Evolutionary conservation across 2,888 invertebrate species (phyloP).

Genomic region (Apotomis turbidana): DNA sequence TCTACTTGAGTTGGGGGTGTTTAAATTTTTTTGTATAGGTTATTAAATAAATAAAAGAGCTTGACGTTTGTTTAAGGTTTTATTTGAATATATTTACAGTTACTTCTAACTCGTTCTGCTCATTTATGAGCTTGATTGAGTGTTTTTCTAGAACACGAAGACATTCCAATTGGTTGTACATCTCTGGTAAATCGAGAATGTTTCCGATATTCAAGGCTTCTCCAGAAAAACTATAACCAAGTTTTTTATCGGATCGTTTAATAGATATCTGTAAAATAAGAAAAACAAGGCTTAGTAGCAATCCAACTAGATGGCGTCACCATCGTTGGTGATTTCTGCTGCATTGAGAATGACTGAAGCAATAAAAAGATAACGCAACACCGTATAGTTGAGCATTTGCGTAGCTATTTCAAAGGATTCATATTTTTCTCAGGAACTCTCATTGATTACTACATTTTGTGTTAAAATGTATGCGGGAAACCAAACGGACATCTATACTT

Average conservation of each 20-base stretch:
- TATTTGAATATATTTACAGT: slow-evolving; percentile 49
- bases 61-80: slow-evolving; percentile 27
- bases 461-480: background rate
- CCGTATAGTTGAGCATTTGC: too few relatives aligned
- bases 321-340: too few relatives aligned
- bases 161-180: slow-evolving; percentile 51
- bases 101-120: slow-evolving; percentile 47
- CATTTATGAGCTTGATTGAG: slow-evolving; percentile 48
- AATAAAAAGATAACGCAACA: too few relatives aligned
- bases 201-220: slow-evolving; percentile 53
- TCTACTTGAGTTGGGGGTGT: too few relatives aligned
- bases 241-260: slow-evolving; percentile 49
- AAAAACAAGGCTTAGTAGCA: background rate
- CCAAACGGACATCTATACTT: slow-evolving; percentile 37
- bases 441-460: too few relatives aligned
- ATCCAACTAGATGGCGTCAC: too few relatives aligned
- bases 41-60: background rate
- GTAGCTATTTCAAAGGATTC: too few relatives aligned
- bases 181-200: slow-evolving; percentile 48
- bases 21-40: background rate
- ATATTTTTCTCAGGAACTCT: too few relatives aligned
- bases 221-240: slow-evolving; percentile 55
- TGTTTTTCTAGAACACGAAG: slow-evolving; percentile 50
- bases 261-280: slow-evolving; percentile 35
- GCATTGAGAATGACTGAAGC: too few relatives aligned